These are phyloP conservation scores for Penelope pileata DNA, from an alignment of 2,113 vertebrate genomes.

Conservation along the genomic window DNA sequence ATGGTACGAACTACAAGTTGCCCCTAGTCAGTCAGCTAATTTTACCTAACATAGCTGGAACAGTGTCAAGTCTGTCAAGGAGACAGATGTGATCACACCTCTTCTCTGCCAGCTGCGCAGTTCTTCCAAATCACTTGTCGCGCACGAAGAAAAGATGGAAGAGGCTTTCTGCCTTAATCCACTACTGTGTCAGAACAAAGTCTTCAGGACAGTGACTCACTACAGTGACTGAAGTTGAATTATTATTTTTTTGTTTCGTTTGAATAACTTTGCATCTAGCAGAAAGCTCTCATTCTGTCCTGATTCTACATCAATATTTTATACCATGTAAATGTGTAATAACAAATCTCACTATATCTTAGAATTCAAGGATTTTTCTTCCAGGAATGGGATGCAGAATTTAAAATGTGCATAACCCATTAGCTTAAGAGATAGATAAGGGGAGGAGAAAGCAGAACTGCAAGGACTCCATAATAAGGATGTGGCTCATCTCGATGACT, in stretches of 20 bases:
- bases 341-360: background rate
- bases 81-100: constrained; percentile 25
- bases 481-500: background rate
- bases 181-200: constrained; percentile 56
- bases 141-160: constrained; percentile 12
- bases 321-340: background rate
- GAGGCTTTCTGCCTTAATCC: constrained; percentile 28
- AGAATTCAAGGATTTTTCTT: background rate
- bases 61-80: constrained; percentile 45
- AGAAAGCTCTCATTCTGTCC: constrained; percentile 11
- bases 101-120: constrained; percentile 13
- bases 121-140: constrained; percentile 27
- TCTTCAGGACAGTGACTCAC: constrained; percentile 70
- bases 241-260: constrained; percentile 30
- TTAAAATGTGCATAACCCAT: background rate
- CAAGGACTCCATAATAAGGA: background rate
- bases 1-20: background rate
- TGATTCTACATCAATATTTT: background rate
- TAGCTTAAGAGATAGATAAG: background rate
- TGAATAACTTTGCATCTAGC: constrained; percentile 18
- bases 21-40: constrained; percentile 41
- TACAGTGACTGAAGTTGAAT: constrained; percentile 34
- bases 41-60: constrained; percentile 58
- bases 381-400: background rate
- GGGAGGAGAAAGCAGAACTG: background rate